A percentile compares a stretch with the other conserved stretches of the same genome.
Conservation (phyloP, 2,888 invertebrate species). For the Cryptophagus acutangulus region DNA sequence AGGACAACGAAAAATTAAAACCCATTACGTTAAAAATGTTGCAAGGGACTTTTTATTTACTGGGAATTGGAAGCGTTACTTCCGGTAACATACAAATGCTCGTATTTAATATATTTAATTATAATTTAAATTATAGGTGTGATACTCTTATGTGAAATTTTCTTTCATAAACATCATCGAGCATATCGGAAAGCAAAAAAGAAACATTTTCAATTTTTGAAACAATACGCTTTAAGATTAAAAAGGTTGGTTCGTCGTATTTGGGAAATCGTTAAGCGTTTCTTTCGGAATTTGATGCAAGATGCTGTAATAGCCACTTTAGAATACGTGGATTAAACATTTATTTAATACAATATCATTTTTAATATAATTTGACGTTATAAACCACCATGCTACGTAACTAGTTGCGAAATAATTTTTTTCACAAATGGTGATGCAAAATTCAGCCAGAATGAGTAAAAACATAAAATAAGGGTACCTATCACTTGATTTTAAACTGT, state of each 20-base stretch:
- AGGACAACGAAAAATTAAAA: slow-evolving; percentile 49
- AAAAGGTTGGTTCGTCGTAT: slow-evolving; percentile 13
- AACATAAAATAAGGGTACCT: too few species aligned
- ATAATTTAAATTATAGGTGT: slow-evolving; percentile 21
- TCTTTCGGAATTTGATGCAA: slow-evolving; percentile 32
- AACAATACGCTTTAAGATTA: slow-evolving; percentile 13
- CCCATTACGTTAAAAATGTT: slow-evolving; percentile 68
- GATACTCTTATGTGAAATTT: slow-evolving; percentile 30
- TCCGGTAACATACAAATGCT: slow-evolving; percentile 49
- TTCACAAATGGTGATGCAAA: too few species aligned
- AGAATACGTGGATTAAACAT: slow-evolving; percentile 35
- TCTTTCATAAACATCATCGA: slow-evolving; percentile 27
- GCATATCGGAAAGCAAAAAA: slow-evolving; percentile 15
- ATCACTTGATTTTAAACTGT: too few species aligned
- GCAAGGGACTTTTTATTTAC: slow-evolving; percentile 67
- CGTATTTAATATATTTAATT: background rate
- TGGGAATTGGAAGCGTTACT: slow-evolving; percentile 59
- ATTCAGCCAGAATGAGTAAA: too few species aligned
- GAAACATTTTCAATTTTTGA: slow-evolving; percentile 12
- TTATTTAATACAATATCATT: slow-evolving; percentile 7
- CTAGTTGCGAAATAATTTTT: too few species aligned
- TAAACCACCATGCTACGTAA: too few species aligned
- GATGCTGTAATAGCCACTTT: slow-evolving; percentile 36
- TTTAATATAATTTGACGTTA: too few species aligned
- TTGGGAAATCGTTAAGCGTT: slow-evolving; percentile 16